A percentile compares a stretch with the other conserved stretches of the same genome.
Evolutionary conservation across 2,113 vertebrate species (phyloP).

Genomic region (Megaptera novaeangliae): DNA sequence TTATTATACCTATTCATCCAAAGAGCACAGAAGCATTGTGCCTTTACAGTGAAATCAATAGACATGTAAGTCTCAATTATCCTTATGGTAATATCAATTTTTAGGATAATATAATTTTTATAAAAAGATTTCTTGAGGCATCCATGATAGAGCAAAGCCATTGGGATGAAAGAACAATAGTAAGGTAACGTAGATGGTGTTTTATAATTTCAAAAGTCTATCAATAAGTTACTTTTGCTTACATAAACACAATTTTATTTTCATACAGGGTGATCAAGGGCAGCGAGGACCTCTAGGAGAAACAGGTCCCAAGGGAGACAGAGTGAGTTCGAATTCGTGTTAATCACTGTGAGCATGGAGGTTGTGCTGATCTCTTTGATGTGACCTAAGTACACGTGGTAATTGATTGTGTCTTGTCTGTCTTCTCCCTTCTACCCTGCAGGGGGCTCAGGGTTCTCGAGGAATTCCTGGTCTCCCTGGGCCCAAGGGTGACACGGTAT

Average conservation of each 20-base stretch:
- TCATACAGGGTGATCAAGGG: conserved; percentile 90
- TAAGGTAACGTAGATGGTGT: neutral
- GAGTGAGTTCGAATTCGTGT: conserved; percentile 78
- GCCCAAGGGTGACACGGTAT: conserved; percentile 93
- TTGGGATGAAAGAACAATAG: neutral
- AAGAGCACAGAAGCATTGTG: neutral
- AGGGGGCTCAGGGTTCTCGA: conserved; percentile 91
- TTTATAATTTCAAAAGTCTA: neutral
- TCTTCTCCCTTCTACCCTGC: conserved; percentile 27
- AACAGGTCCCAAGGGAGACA: conserved; percentile 89
- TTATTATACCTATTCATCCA: neutral
- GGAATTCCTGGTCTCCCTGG: conserved; percentile 95
- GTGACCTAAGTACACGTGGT: neutral
- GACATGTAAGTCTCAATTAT: neutral
- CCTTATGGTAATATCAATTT: neutral
- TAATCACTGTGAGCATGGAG: rapidly evolving
- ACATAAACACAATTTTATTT: neutral
- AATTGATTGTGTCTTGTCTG: neutral
- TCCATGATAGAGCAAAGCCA: neutral
- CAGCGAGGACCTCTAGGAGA: conserved; percentile 92
- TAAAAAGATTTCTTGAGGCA: neutral
- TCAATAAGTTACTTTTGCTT: neutral
- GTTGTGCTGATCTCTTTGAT: neutral
- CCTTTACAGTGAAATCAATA: neutral
- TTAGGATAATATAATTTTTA: neutral